A percentile compares a stretch with the other conserved stretches of the same genome.
These are phyloP conservation scores for Morpho helenor DNA, from an alignment of 2,888 invertebrate species.

Conservation along the genomic window DNA sequence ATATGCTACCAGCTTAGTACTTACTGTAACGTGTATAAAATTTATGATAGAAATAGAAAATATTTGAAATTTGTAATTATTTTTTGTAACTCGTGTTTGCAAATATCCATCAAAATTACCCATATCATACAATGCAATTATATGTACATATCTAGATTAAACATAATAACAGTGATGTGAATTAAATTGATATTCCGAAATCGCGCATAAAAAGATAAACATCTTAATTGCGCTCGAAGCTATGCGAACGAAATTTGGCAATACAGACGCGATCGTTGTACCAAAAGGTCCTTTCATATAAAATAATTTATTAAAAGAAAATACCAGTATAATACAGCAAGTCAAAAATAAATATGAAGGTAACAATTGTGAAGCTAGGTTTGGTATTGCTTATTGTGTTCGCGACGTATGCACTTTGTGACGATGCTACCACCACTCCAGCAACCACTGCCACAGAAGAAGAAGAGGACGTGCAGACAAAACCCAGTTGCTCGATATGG, in stretches of 20 bases:
- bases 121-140: constrained; percentile 3
- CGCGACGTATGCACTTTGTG: constrained; percentile 42
- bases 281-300: not conserved
- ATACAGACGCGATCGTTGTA: constrained; percentile 8
- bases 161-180: constrained; percentile 19
- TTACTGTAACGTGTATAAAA: no score
- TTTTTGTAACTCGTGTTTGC: no score
- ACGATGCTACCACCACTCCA: constrained; percentile 52
- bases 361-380: constrained; percentile 35
- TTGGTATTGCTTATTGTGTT: constrained; percentile 37
- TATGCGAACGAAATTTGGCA: constrained; percentile 5
- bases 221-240: constrained; percentile 13
- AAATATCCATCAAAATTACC: no score
- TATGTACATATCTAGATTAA: constrained; percentile 2
- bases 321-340: no score
- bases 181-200: constrained; percentile 20
- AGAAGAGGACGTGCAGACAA: constrained; percentile 62
- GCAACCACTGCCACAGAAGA: constrained; percentile 49
- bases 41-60: no score
- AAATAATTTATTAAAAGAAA: not conserved
- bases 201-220: constrained; percentile 4
- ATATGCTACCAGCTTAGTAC: no score
- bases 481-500: constrained; percentile 65
- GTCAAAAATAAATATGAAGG: constrained; percentile 26
- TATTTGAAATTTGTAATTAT: no score